phyloP scores from a whole-genome alignment of 2,888 invertebrate genomes.

The Heliconius cydno region DNA sequence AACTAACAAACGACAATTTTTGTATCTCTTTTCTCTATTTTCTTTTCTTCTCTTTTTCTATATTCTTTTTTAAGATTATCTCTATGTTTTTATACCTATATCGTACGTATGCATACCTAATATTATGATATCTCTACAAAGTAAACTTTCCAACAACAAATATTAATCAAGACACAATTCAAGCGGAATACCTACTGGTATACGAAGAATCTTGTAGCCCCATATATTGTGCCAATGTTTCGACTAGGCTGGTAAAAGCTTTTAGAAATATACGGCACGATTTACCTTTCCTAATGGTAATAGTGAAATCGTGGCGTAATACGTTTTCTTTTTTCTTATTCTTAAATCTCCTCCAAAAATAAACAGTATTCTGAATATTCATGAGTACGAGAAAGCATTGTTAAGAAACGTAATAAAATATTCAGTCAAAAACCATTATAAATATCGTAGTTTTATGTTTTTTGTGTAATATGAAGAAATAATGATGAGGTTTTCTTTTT shows the following conservation, averaged over 20 bases:
- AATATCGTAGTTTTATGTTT: conserved; percentile 14
- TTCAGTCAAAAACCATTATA: conserved; percentile 19
- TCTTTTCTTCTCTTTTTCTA: no score
- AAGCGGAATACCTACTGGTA: conserved; percentile 10
- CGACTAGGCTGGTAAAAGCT: conserved; percentile 49
- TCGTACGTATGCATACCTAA: conserved; percentile 44
- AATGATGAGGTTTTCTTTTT: background rate
- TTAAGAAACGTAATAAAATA: conserved; percentile 40
- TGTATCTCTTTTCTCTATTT: background rate
- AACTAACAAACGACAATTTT: background rate
- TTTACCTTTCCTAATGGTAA: conserved; percentile 51
- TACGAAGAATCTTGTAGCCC: conserved; percentile 36
- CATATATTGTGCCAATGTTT: conserved; percentile 42
- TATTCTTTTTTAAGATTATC: conserved; percentile 42
- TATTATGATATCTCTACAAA: conserved; percentile 10
- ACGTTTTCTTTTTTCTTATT: conserved; percentile 38
- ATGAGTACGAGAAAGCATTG: conserved; percentile 35
- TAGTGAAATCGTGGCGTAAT: conserved; percentile 46
- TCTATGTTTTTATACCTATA: background rate
- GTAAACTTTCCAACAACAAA: conserved; percentile 2
- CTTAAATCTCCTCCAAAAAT: conserved; percentile 41
- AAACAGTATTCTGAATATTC: conserved; percentile 41
- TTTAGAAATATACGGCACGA: conserved; percentile 50
- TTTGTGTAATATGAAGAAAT: background rate
- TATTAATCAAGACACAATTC: conserved; percentile 32